These are phyloP conservation scores for Oscheius sp. DNA, from an alignment of 2,888 invertebrate genomes.

Conservation along the genomic window DNA sequence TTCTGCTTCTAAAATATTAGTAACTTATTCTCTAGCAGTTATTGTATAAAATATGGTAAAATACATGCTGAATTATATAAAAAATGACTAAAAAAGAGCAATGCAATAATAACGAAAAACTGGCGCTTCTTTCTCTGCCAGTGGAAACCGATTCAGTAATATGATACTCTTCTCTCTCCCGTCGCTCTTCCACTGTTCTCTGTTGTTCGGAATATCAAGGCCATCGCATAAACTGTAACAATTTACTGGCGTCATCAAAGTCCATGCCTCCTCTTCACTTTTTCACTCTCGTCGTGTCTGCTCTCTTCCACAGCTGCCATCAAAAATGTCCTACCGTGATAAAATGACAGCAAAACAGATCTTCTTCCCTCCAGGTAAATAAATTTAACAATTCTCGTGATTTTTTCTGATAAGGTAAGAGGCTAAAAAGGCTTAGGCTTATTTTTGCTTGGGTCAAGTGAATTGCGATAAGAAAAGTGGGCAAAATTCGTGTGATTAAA, in stretches of 20 bases:
- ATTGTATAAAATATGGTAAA: too few species aligned
- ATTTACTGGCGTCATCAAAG: background rate
- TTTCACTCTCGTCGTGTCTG: background rate
- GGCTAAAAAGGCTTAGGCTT: background rate
- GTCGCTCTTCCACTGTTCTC: too few species aligned
- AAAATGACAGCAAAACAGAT: slow-evolving; percentile 20
- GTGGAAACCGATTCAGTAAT: too few species aligned
- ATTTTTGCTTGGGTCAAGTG: background rate
- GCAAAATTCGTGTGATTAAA: too few species aligned
- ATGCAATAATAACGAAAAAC: too few species aligned
- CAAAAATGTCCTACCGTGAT: slow-evolving; percentile 17
- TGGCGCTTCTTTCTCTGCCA: too few species aligned
- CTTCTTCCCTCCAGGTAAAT: slow-evolving; percentile 27
- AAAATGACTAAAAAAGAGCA: too few species aligned
- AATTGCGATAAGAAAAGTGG: too few species aligned
- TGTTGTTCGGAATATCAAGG: slow-evolving; percentile 2
- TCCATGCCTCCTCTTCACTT: background rate
- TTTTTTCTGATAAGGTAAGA: background rate
- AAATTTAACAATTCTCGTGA: slow-evolving; percentile 13
- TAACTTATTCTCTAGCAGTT: too few species aligned
- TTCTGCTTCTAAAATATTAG: too few species aligned
- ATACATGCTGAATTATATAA: too few species aligned
- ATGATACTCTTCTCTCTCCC: too few species aligned
- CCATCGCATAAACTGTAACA: slow-evolving; percentile 1
- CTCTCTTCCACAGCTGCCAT: background rate